Conservation (phyloP, 2,888 invertebrate species). For the Acronicta psi region DNA sequence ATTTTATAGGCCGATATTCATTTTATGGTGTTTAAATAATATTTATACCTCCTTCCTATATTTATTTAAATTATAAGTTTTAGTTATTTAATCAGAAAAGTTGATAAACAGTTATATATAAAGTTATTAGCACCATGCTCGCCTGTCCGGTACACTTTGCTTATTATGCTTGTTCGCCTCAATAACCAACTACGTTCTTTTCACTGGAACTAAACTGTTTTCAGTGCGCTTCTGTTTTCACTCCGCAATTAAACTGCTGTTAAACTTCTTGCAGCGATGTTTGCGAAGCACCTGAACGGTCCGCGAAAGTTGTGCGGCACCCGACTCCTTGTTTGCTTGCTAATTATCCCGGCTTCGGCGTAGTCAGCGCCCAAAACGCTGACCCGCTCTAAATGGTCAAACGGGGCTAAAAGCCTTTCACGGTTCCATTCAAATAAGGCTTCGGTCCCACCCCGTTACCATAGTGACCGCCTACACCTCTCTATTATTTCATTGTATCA, state of each 20-base stretch:
- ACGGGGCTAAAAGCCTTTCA: conserved; percentile 82
- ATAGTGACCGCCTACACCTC: conserved; percentile 81
- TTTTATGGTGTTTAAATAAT: no score
- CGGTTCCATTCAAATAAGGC: conserved; percentile 76
- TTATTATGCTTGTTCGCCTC: conserved; percentile 69
- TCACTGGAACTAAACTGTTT: conserved; percentile 84
- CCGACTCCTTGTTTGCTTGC: conserved; percentile 85
- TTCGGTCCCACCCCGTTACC: conserved; percentile 79
- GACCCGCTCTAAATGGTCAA: conserved; percentile 84
- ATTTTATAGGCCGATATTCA: no score
- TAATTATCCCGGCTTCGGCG: conserved; percentile 83
- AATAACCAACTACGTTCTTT: conserved; percentile 82
- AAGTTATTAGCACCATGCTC: no score
- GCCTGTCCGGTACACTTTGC: no score
- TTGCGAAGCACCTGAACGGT: conserved; percentile 87
- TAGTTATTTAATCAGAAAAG: no score
- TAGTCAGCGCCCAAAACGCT: conserved; percentile 83
- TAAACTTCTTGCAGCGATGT: conserved; percentile 88
- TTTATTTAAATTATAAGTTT: no score
- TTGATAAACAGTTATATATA: no score
- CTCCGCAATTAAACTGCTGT: conserved; percentile 88
- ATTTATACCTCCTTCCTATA: no score
- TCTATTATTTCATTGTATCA: conserved; percentile 86
- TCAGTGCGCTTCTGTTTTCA: conserved; percentile 86
- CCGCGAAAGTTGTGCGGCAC: conserved; percentile 82